A percentile compares a stretch with the other conserved stretches of the same genome.
Conservation (phyloP, 2,888 invertebrate genomes). For the Cephus sareptanus region DNA sequence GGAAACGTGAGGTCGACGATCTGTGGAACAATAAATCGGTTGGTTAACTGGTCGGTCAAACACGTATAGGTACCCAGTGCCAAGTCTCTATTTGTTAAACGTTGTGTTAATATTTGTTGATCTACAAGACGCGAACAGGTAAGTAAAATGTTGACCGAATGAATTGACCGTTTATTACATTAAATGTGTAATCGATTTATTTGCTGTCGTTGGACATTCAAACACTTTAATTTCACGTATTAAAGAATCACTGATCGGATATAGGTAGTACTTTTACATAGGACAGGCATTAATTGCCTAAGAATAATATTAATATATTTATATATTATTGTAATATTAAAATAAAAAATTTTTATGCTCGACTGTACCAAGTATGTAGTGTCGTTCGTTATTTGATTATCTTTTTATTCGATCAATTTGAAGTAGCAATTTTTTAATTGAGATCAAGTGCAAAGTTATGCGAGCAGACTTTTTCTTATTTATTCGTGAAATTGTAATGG, state of each 20-base stretch:
- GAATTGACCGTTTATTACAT: constrained; percentile 29
- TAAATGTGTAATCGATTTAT: constrained; percentile 18
- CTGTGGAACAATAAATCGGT: not conserved
- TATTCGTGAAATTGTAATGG: not conserved
- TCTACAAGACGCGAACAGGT: constrained; percentile 53
- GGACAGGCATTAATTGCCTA: not conserved
- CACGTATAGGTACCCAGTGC: not conserved
- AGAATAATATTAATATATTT: not conserved
- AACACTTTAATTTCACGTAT: not conserved
- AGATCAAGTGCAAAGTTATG: not conserved
- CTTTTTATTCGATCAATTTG: not conserved
- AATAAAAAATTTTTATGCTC: not conserved
- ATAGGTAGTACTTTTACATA: not conserved
- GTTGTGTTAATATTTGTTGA: constrained; percentile 51
- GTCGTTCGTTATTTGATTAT: not conserved
- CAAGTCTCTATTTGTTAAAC: constrained; percentile 40
- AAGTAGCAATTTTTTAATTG: not conserved
- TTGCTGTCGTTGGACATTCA: constrained; percentile 8
- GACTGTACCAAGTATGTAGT: not conserved
- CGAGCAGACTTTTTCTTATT: not conserved
- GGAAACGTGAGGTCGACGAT: not conserved
- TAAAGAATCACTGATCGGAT: not conserved
- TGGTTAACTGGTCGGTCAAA: not conserved
- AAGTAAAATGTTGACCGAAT: constrained; percentile 45
- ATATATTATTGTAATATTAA: not conserved